Conservation (phyloP, 2,888 invertebrate species). For the Cheilosia vernalis region DNA sequence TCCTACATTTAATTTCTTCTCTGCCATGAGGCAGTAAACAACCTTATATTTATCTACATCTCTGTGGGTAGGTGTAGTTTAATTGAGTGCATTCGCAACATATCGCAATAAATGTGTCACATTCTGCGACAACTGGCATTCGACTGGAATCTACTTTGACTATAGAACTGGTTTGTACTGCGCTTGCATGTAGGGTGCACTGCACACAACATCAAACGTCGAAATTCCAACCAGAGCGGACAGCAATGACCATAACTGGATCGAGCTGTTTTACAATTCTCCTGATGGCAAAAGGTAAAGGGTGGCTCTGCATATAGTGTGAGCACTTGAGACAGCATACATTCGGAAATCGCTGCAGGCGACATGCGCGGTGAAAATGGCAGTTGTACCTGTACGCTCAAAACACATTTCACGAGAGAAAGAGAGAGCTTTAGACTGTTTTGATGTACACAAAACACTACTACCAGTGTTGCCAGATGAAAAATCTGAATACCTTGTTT, state of each 20-base stretch:
- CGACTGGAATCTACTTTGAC: neutral
- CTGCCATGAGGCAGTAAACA: neutral
- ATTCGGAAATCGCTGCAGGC: neutral
- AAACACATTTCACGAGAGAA: neutral
- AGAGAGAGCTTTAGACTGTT: constrained; percentile 10
- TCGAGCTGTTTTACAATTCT: constrained; percentile 28
- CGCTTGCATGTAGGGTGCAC: constrained; percentile 7
- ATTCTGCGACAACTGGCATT: constrained; percentile 39
- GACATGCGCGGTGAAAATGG: constrained; percentile 21
- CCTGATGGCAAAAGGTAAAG: constrained; percentile 16
- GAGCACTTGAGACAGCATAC: neutral
- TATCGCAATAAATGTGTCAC: constrained; percentile 48
- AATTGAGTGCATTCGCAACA: constrained; percentile 37
- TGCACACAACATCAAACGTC: neutral
- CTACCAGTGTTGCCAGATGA: too few relatives aligned
- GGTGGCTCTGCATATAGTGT: constrained; percentile 17
- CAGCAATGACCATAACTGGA: constrained; percentile 43
- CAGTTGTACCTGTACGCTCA: neutral
- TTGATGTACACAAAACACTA: constrained; percentile 6
- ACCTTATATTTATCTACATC: neutral
- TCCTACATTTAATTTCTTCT: neutral
- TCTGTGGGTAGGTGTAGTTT: neutral
- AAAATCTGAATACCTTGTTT: too few relatives aligned
- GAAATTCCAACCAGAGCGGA: constrained; percentile 13
- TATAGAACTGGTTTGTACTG: constrained; percentile 37